Evolutionary conservation across 2,888 invertebrate species (phyloP), one percentile per base, ranked within the genome.

Genomic region (Junonia oenone): DNA sequence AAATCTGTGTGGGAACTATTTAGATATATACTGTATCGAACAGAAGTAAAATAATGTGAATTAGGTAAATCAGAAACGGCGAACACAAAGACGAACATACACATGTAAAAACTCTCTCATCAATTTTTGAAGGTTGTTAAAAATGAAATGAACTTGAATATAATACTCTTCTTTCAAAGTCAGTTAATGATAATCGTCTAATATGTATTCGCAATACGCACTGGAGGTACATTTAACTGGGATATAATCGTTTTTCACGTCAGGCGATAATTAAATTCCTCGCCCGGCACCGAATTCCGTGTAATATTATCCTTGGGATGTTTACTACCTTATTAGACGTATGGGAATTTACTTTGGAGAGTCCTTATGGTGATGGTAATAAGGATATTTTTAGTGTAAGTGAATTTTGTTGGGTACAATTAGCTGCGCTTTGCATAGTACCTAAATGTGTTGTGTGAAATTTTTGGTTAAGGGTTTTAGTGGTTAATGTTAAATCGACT

Each of bases 191-290:
- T 26, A 43, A 43, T 43, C 26, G 2, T 26, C 22, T 26, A 26
- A 43, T 43, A 43, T 37, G 22, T 19, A 19, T 17, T n/a, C 27
- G 13, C 17, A 38, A 29, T 45, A 11, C 29, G 46, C 55, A 29
- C 17, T 31, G 22, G 29, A 43, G 45, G 43, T 55, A 48, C 31
- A 55, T 45, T 37, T 37, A 49, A 46, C 17, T 22, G 48, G 37
- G 48, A 38, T 26, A 47, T 56, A 63, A 45, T 53, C 61, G 57
- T 63, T 63, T 63, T 63, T 63, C 63, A 63, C 57, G 55, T 49
- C 46, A 45, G 29, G 47, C 40, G 47, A 43, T 63, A 63, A 63
- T 63, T 59, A 63, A 61, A 63, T 63, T 63, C 63, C 59, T 55
- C 17, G 43, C 37, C 48, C 49, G 27, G 29, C n/a, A n/a, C 51